Conservation (phyloP, 2,797 vertebrate genomes). For the Diplodus puntazzo region DNA sequence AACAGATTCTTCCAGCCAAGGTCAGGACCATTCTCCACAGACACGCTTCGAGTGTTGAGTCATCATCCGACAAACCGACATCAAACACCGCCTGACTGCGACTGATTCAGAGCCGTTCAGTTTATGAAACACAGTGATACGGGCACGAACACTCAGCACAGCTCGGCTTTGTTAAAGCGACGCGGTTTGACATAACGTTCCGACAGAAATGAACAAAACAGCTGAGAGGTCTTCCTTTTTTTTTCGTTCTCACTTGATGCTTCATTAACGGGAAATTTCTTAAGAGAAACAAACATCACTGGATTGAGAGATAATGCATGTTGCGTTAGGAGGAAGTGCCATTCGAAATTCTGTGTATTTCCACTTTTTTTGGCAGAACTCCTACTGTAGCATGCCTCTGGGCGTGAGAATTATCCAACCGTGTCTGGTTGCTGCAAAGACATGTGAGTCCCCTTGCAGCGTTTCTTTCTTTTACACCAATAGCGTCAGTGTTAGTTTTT, state of each 20-base stretch:
- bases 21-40: slow-evolving; percentile 65
- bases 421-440: slow-evolving; percentile 33
- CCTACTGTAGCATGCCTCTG: not conserved
- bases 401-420: not conserved
- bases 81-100: slow-evolving; percentile 65
- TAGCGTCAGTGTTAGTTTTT: slow-evolving; percentile 46
- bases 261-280: slow-evolving; percentile 9
- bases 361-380: slow-evolving; percentile 13
- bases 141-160: slow-evolving; percentile 56
- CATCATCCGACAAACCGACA: slow-evolving; percentile 69
- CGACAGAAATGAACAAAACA: slow-evolving; percentile 46
- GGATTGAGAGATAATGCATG: not conserved
- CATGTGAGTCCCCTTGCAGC: slow-evolving; percentile 27
- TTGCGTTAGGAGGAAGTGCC: not conserved
- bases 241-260: not conserved
- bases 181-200: slow-evolving; percentile 44
- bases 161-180: slow-evolving; percentile 39
- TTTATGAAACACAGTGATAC: slow-evolving; percentile 76
- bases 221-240: slow-evolving; percentile 39
- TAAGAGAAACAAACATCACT: slow-evolving; percentile 11
- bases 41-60: slow-evolving; percentile 72
- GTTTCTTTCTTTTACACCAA: slow-evolving; percentile 6
- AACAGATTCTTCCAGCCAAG: slow-evolving; percentile 69
- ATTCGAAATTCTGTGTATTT: slow-evolving; percentile 12
- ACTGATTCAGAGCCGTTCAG: slow-evolving; percentile 68